Evolutionary conservation across 2,888 invertebrate species (phyloP), one percentile per base, ranked within the genome.

Genomic region (Agrenia bidenticulata): DNA sequence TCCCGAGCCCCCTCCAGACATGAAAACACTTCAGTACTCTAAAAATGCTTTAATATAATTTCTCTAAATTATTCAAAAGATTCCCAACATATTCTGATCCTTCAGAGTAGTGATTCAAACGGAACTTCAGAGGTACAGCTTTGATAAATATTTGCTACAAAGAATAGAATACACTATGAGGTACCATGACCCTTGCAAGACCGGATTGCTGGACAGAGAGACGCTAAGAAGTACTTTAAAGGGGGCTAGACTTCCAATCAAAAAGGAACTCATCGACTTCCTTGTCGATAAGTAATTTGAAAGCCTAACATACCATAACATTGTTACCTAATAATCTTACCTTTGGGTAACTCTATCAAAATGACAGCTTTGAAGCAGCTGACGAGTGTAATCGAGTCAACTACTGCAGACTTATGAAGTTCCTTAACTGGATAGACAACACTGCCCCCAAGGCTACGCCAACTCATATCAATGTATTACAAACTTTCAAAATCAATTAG

Each of bases 91-190:
- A n/a, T n/a, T n/a, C n/a, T n/a, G n/a, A n/a, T n/a, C n/a, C n/a
- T 7, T 7, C 32, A 32, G 32, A 32, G 32, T 11, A 4, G 32
- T 32, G 32, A 32, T 32, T 7, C 32, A 32, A 32, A 32, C 32
- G 4, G 32, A 88, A 65, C 78, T 92, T 41, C 86, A 86, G 17
- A 84, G 88, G 23, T 84, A 84, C 1, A 41, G 61, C 15, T 71
- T 54, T 61, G 71, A 71, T 37, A 56, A 61, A 13, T 63, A 23
- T 42, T 54, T 54, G 21, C 37, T 71, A 11, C 60, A 66, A 15
- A 26, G 63, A 41, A 39, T 71, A 13, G 71, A 71, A 51, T 71
- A 69, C 21, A 69, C 64, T 4, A 23, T 71, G 4, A 39, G 71
- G 2, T 61, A 69, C 23, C 66, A 69, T 54, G 72, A 72, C 26